phyloP scores from a whole-genome alignment of 1,140 invertebrate genomes.

The Aricia agestis region DNA sequence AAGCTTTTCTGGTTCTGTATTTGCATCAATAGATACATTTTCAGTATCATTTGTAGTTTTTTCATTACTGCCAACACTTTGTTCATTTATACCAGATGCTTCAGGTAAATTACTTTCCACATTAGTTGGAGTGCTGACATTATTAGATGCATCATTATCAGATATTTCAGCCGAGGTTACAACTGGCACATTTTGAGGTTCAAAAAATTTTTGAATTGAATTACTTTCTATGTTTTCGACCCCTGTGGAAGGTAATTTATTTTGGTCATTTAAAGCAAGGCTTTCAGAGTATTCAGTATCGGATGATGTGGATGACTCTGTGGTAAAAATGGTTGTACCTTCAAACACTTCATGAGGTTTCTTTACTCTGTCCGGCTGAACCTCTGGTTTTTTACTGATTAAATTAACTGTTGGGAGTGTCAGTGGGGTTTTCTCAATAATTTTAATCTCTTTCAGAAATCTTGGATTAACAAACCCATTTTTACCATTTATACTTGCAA shows the following conservation, averaged over 20 bases:
- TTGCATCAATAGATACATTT: conserved; percentile 27
- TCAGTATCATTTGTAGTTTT: conserved; percentile 23
- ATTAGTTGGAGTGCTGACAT: background rate
- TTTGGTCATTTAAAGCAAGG: conserved; percentile 6
- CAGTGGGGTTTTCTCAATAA: conserved; percentile 42
- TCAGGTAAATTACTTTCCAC: background rate
- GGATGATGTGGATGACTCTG: conserved; percentile 27
- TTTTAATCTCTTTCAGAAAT: conserved; percentile 70
- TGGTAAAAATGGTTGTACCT: conserved; percentile 64
- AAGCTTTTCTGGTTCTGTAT: conserved; percentile 33
- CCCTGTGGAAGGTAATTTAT: conserved; percentile 12
- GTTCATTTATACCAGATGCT: background rate
- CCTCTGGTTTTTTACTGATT: conserved; percentile 30
- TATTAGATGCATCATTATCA: conserved; percentile 7
- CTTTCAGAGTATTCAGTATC: conserved; percentile 16
- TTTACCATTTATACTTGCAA: conserved; percentile 82
- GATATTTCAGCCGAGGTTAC: background rate
- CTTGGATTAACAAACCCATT: conserved; percentile 81
- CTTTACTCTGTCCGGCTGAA: conserved; percentile 63
- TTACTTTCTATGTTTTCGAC: conserved; percentile 13
- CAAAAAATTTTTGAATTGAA: conserved; percentile 17
- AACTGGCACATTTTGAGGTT: background rate
- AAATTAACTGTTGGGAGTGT: conserved; percentile 43
- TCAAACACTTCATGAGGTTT: conserved; percentile 66
- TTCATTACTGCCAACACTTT: conserved; percentile 10